These are phyloP conservation scores for Psittacula derbiana DNA, from an alignment of 2,797 vertebrate genomes.

Conservation along the genomic window DNA sequence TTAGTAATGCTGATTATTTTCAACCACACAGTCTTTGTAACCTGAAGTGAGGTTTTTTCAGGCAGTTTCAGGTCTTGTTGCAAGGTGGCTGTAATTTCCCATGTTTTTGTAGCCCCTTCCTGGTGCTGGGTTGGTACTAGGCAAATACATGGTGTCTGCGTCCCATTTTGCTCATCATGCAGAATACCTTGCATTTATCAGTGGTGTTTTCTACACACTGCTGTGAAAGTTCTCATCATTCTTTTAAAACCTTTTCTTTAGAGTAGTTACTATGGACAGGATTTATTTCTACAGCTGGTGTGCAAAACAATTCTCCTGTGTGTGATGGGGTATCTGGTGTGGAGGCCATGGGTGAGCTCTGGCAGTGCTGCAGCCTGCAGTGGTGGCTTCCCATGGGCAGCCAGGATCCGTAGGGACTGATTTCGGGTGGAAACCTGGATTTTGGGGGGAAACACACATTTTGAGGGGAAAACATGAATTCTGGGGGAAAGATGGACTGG, in stretches of 20 bases:
- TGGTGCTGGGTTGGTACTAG: background rate
- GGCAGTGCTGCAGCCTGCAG: fast-evolving
- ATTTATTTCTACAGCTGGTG: fast-evolving
- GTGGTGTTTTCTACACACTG: background rate
- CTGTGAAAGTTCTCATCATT: fast-evolving
- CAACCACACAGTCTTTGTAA: fast-evolving
- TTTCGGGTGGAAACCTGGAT: background rate
- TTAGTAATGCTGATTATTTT: background rate
- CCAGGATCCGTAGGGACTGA: fast-evolving
- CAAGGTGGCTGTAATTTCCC: background rate
- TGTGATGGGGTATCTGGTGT: fast-evolving
- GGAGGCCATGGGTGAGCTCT: background rate
- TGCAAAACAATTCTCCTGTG: fast-evolving
- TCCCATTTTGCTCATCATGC: background rate
- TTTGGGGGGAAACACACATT: background rate
- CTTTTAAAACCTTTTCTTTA: background rate
- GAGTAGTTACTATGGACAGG: fast-evolving
- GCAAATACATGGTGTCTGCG: background rate
- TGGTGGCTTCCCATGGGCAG: background rate
- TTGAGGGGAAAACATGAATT: background rate
- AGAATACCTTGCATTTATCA: fast-evolving
- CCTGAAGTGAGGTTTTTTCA: background rate
- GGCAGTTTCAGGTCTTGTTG: background rate
- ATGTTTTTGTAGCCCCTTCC: background rate
- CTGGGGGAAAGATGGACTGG: fast-evolving